A percentile compares a stretch with the other conserved stretches of the same genome.
These are phyloP conservation scores for Acanthosepion lycidas DNA, from an alignment of 2,888 invertebrate genomes.

Conservation along the genomic window DNA sequence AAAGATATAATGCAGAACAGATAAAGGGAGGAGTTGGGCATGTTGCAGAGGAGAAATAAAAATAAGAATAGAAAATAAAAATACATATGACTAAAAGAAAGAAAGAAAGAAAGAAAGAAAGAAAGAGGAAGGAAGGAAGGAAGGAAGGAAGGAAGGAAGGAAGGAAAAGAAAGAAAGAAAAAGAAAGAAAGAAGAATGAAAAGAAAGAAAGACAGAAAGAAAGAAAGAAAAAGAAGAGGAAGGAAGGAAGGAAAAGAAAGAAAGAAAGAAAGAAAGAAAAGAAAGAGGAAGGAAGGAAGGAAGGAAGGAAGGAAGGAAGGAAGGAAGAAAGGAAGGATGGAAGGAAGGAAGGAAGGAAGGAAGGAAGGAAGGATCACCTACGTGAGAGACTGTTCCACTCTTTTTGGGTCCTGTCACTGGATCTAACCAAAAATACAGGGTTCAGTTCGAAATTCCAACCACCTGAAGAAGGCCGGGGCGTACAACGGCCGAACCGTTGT, in stretches of 20 bases:
- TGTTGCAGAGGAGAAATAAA: not conserved
- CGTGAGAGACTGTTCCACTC: too few species aligned
- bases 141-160: not conserved
- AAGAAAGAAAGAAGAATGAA: not conserved
- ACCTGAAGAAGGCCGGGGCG: too few species aligned
- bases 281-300: not conserved
- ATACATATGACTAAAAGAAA: not conserved
- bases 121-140: not conserved
- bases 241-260: fast-evolving
- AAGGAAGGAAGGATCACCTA: too few species aligned
- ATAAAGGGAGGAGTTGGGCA: not conserved
- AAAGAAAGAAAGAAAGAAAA: not conserved
- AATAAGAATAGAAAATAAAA: not conserved
- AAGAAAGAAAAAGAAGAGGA: not conserved
- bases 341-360: not conserved
- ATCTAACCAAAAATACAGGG: too few species aligned
- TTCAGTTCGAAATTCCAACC: too few species aligned
- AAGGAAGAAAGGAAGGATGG: not conserved
- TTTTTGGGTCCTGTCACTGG: too few species aligned
- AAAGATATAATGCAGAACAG: not conserved
- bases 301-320: too few species aligned
- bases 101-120: not conserved
- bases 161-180: not conserved
- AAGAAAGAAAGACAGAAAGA: not conserved
- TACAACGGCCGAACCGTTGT: too few species aligned